Conservation (phyloP, 2,888 invertebrate species). For the Epicampocera succincta region DNA sequence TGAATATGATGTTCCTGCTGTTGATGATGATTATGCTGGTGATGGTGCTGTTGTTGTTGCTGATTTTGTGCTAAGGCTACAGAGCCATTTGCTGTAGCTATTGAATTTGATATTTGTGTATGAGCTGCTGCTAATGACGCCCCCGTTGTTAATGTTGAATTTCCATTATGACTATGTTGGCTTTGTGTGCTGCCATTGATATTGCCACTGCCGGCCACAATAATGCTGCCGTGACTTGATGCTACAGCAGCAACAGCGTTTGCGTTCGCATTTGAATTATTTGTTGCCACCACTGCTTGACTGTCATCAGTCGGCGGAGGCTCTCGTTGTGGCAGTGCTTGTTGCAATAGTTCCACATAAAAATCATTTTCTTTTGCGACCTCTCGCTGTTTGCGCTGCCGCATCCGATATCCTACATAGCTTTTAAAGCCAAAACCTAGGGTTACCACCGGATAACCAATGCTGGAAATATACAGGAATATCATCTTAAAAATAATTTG, state of each 20-base stretch:
- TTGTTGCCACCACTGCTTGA: conserved; percentile 62
- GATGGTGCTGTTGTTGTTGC: conserved; percentile 69
- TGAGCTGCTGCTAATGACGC: conserved; percentile 63
- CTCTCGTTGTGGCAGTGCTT: conserved; percentile 90
- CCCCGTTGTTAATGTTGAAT: conserved; percentile 51
- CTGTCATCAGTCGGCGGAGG: conserved; percentile 71
- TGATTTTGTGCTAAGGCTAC: conserved; percentile 76
- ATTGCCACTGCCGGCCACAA: conserved; percentile 14
- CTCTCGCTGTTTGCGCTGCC: conserved; percentile 94
- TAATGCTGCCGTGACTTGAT: conserved; percentile 59
- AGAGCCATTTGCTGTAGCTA: conserved; percentile 75
- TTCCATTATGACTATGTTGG: conserved; percentile 53
- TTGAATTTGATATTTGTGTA: conserved; percentile 70
- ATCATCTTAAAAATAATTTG: too few relatives aligned
- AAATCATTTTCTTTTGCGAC: conserved; percentile 97
- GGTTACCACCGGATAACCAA: conserved; percentile 96
- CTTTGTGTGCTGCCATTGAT: conserved; percentile 59
- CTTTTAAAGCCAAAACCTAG: conserved; percentile 98
- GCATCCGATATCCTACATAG: conserved; percentile 93
- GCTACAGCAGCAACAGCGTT: conserved; percentile 61
- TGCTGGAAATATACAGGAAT: too few relatives aligned
- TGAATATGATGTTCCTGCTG: conserved; percentile 66
- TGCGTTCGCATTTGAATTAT: conserved; percentile 57
- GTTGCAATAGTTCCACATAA: conserved; percentile 94
- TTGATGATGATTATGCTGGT: conserved; percentile 66